A percentile compares a stretch with the other conserved stretches of the same genome.
Conservation (phyloP, 2,113 vertebrate genomes). For the Spilogale gracilis region DNA sequence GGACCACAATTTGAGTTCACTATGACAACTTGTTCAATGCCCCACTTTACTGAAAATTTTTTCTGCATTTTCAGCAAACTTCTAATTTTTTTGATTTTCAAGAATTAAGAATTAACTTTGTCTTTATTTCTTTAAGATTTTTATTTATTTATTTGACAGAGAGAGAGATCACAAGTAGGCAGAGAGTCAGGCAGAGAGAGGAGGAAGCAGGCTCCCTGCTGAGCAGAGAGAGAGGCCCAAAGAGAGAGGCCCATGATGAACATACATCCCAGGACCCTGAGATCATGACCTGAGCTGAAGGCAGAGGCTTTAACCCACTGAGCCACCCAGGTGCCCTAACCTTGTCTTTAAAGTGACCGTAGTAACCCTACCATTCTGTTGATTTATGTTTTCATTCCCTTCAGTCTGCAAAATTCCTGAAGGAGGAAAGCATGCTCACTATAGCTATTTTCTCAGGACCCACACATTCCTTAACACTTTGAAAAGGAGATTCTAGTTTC, state of each 20-base stretch:
- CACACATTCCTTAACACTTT: slow-evolving; percentile 10
- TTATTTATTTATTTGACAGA: too few relatives aligned
- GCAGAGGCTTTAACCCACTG: too few relatives aligned
- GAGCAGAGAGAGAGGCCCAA: too few relatives aligned
- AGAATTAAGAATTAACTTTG: background rate
- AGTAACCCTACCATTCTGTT: background rate
- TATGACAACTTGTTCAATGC: background rate
- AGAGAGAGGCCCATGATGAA: too few relatives aligned
- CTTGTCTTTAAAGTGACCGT: background rate
- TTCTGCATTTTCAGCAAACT: background rate
- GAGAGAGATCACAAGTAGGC: too few relatives aligned
- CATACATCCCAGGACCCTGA: too few relatives aligned
- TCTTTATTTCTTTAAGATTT: background rate
- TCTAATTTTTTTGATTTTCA: slow-evolving; percentile 41
- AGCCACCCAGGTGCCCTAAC: background rate
- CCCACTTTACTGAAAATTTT: background rate
- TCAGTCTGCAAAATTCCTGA: background rate
- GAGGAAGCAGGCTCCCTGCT: too few relatives aligned
- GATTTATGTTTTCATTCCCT: background rate
- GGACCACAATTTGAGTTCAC: background rate
- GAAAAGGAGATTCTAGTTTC: background rate
- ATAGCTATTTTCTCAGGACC: background rate
- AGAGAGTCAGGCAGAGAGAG: too few relatives aligned
- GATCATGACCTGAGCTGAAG: too few relatives aligned
- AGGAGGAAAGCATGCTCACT: background rate